Conservation (phyloP, 2,113 vertebrate species). For the Phoxinus phoxinus region DNA sequence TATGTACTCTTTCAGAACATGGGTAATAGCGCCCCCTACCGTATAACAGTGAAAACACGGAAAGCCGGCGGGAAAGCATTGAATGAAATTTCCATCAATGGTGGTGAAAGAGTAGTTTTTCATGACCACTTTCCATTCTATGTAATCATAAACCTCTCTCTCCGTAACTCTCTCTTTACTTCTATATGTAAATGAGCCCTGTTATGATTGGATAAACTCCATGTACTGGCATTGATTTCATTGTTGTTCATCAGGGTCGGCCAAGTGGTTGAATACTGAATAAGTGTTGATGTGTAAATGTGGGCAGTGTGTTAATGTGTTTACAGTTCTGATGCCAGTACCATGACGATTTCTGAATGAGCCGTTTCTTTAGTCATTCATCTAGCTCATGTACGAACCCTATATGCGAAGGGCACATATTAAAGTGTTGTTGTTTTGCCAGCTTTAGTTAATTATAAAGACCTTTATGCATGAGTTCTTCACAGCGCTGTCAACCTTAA, state of each 20-base stretch:
- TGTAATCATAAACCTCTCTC: not conserved
- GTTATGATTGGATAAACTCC: conserved; percentile 12
- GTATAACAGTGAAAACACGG: too few relatives aligned
- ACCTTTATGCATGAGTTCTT: conserved; percentile 26
- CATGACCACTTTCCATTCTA: not conserved
- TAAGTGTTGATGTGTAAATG: conserved; percentile 21
- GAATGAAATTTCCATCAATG: too few relatives aligned
- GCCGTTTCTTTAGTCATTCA: not conserved
- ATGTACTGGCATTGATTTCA: not conserved
- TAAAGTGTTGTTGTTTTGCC: conserved; percentile 17
- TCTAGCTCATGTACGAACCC: not conserved
- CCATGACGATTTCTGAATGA: conserved; percentile 20
- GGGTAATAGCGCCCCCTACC: too few relatives aligned
- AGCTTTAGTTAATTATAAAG: conserved; percentile 28
- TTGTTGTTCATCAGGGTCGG: conserved; percentile 3
- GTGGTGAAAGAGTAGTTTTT: too few relatives aligned
- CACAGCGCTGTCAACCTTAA: conserved; percentile 2
- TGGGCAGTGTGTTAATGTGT: conserved; percentile 14
- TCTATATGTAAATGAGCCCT: not conserved
- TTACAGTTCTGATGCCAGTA: conserved; percentile 8
- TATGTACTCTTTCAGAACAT: too few relatives aligned
- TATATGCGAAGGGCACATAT: not conserved
- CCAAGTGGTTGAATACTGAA: conserved; percentile 1
- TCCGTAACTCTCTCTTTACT: not conserved
- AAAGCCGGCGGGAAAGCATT: too few relatives aligned